Evolutionary conservation across 2,797 vertebrate species (phyloP), one percentile per base, ranked within the genome.

Genomic region (Pitangus sulphuratus): DNA sequence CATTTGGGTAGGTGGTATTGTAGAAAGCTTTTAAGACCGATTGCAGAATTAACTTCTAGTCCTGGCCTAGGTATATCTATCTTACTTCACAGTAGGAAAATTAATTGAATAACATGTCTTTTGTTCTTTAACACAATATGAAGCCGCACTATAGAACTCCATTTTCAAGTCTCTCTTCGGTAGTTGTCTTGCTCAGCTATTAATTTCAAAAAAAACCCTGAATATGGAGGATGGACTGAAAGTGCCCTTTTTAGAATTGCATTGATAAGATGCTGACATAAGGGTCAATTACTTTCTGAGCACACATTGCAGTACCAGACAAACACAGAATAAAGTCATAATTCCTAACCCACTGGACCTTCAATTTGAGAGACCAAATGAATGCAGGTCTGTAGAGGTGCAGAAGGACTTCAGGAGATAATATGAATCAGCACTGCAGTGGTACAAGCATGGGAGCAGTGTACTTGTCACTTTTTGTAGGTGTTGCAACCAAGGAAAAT

Each of bases 211-310:
- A 80, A 84, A 76, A 74, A 4, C 56, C 35, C 68, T 31, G 15
- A 35, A 78, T 64, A 71, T 50, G 64, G 42, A 14, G 35, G 30
- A 26, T 85, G 35, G 42, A 58, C n/a, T 44, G 53, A 74, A 85
- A 83, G 39, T 65, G 39, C 31, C 57, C 57, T 85, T 89, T 89
- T 75, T 72, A 78, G 45, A 92, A 57, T 51, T 72, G 39, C 4
- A 2, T 89, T 81, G 79, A 58, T 68, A 85, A 91, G 61, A 78
- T 92, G 33, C 20, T 91, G 93, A 80, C 87, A 91, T 2, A 0
- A 75, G 71, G 89, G 83, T 93, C 82, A 94, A 84, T 78, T 90
- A 53, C 82, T 93, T 91, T 84, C 68, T 84, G 42, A 90, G 76
- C n/a, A 75, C 48, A 95, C 57, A 61, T 4, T 33, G 48, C 48